These are phyloP conservation scores for Hucho hucho DNA, from an alignment of 2,113 vertebrate genomes.

Conservation along the genomic window DNA sequence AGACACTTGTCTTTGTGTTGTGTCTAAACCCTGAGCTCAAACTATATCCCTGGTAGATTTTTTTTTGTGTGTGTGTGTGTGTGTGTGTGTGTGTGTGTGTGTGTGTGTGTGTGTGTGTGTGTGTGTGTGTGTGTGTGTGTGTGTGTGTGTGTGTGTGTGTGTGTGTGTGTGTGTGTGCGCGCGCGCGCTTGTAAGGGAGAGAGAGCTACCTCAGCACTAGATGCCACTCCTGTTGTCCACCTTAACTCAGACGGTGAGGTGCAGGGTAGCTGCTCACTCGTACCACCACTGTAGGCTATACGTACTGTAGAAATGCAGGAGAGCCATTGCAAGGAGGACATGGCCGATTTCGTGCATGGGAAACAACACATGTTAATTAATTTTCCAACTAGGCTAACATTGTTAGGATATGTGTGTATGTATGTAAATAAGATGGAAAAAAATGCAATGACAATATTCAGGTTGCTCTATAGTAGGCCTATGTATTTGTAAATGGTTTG, in stretches of 20 bases:
- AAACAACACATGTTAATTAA: slow-evolving; percentile 63
- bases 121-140: not conserved
- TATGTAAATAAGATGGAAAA: slow-evolving; percentile 72
- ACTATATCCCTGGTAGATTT: slow-evolving; percentile 5
- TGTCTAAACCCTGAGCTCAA: not conserved
- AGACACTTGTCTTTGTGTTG: not conserved
- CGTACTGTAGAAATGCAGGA: slow-evolving; percentile 49
- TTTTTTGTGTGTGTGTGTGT: slow-evolving; percentile 5
- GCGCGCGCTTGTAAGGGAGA: slow-evolving; percentile 37
- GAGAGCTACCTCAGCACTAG: slow-evolving; percentile 66
- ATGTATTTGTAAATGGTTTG: slow-evolving; percentile 71
- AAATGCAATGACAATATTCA: slow-evolving; percentile 65
- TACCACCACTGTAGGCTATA: slow-evolving; percentile 51
- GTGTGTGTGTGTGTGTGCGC: slow-evolving; percentile 17
- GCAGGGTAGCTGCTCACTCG: slow-evolving; percentile 57
- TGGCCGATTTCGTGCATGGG: slow-evolving; percentile 66
- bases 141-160: slow-evolving; percentile 4
- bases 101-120: slow-evolving; percentile 9
- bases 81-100: slow-evolving; percentile 5
- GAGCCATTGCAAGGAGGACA: slow-evolving; percentile 38
- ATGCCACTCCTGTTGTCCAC: slow-evolving; percentile 58
- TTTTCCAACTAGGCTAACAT: slow-evolving; percentile 61
- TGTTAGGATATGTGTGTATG: slow-evolving; percentile 71
- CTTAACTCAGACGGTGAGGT: slow-evolving; percentile 55
- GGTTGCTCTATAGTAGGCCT: slow-evolving; percentile 64